Evolutionary conservation across 2,888 invertebrate species (phyloP), one percentile per base, ranked within the genome.

Genomic region (Eucriotettix oculatus): DNA sequence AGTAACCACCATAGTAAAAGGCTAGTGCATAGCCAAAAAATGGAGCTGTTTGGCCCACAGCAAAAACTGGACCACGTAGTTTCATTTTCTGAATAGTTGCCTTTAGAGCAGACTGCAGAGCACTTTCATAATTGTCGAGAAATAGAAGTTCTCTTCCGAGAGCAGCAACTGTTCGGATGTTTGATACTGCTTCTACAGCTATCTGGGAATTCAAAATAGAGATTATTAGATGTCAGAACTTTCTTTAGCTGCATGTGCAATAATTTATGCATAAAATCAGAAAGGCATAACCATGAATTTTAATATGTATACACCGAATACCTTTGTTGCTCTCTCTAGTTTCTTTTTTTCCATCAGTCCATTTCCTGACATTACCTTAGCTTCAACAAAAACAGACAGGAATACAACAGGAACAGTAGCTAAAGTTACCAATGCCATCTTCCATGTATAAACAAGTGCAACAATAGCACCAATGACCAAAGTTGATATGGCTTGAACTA

Each of bases 111-210:
- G 70, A 68, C 9, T 71, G 70, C 52, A 86, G 76, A 54, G 83
- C 82, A 0, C 70, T 69, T 40, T 74, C 73, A 70, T 86, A 88
- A 0, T 82, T 77, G 5, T 73, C 64, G 40, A 84, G 65, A n/a
- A 85, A 81, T 16, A 76, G 73, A 42, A 76, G 73, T 68, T 87
- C 87, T n/a, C 79, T 73, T 72, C 83, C 82, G 61, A 86, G 76
- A 60, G 85, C 83, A 2, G 80, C 53, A 9, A 68, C 67, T 12
- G 73, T 73, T 48, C 85, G 76, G 41, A 87, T 85, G 66, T 86
- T 85, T 10, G 81, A 76, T 55, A 88, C 86, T 0, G 86, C 86
- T 66, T 88, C 87, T 0, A 86, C 81, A 0, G 87, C 88, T 29
- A 87, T 82, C 57, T 72, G 61, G 10, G 64, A 61, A 58, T 11